Evolutionary conservation across 1,140 invertebrate genomes (phyloP).

Genomic region (Cyclina sinensis): DNA sequence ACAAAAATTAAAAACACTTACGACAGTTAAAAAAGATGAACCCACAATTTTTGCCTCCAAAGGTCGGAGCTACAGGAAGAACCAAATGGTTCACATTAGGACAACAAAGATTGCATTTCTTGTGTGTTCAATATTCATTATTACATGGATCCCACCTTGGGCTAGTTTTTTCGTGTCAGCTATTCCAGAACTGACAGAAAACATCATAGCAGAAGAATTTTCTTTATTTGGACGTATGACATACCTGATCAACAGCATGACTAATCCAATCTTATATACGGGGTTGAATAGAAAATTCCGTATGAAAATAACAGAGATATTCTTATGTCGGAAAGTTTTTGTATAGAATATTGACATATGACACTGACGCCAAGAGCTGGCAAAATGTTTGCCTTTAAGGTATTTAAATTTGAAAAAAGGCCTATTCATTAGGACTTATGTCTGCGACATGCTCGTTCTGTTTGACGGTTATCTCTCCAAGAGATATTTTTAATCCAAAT

Average conservation of each 20-base stretch:
- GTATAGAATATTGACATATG: no score
- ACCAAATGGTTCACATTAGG: neutral
- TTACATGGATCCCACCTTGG: constrained; percentile 45
- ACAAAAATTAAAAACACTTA: neutral
- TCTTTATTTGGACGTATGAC: constrained; percentile 13
- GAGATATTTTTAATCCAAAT: no score
- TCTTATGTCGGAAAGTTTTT: neutral
- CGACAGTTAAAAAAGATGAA: neutral
- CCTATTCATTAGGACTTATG: no score
- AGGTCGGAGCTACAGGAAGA: neutral
- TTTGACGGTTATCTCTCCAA: no score
- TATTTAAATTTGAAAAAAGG: no score
- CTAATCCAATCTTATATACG: constrained; percentile 33
- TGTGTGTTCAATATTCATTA: constrained; percentile 13
- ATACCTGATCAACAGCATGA: constrained; percentile 33
- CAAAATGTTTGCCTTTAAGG: no score
- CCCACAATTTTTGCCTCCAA: no score
- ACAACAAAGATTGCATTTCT: constrained; percentile 37
- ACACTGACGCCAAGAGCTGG: no score
- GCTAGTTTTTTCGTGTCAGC: neutral
- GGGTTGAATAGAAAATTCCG: constrained; percentile 40
- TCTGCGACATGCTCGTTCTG: no score
- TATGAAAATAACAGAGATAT: neutral
- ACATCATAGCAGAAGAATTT: neutral
- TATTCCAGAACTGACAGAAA: neutral